Evolutionary conservation across 64 coral and sea anemone genomes (phyloP), one percentile per base, ranked within the genome.

Genomic region (Porites lutea): DNA sequence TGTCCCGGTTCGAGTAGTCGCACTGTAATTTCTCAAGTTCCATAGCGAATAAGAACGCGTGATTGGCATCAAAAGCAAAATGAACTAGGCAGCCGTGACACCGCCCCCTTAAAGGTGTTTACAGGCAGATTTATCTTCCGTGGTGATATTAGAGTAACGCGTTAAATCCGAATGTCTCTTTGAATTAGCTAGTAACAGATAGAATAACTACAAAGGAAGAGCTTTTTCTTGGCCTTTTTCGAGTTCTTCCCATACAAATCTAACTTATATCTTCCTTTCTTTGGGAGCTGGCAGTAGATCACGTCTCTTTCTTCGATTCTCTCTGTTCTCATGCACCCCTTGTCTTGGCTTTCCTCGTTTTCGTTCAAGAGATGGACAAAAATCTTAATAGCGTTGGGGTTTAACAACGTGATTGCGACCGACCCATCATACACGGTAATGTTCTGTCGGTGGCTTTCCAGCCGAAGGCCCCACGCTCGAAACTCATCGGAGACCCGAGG

Each of bases 401-500:
- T 93, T 3, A 93, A 12, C 6, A 93, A 77, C 3, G 91, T 87
- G 20, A 93, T 76, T 5, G 74, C 73, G 12, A 93, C 91, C 14
- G 83, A 77, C 0, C 82, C 91, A 79, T 93, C 91, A 18, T 87
- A 93, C 2, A 93, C 82, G 13, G 82, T 75, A 13, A 93, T 93
- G 74, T 93, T 93, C 82, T 93, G 82, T n/a, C 75, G 58, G 65
- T 93, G 71, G 52, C 91, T 93, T 49, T 93, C 91, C 1, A 93
- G 18, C 6, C 82, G 72, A 15, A 93, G 74, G 5, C 91, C 91
- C 91, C 91, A 93, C 22, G 64, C 19, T 13, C 91, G 71, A 77
- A 93, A 93, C 5, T 77, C 82, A n/a, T 93, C 91, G 13, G 75
- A 75, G 59, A 93, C 48, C 43, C 64, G 72, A 46, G 91, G 82